These are phyloP conservation scores for Meghimatium bilineatum DNA, from an alignment of 2,888 invertebrate genomes.

Conservation along the genomic window DNA sequence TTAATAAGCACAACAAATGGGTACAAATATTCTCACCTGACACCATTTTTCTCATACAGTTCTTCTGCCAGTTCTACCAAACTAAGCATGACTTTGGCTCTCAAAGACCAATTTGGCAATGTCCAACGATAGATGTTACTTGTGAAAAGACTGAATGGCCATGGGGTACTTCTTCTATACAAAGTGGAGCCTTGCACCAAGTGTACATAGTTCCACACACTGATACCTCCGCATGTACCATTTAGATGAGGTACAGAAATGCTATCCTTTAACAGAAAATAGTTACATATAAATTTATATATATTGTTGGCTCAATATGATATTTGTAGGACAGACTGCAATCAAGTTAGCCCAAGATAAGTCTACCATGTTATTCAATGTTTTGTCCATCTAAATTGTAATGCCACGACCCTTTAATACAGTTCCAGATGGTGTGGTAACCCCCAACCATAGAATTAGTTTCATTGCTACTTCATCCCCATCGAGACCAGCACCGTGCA, in stretches of 20 bases:
- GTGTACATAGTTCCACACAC: conserved; percentile 35
- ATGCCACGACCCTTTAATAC: too few species aligned
- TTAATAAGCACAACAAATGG: neutral
- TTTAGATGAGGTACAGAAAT: conserved; percentile 33
- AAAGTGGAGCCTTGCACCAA: conserved; percentile 9
- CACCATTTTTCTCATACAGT: conserved; percentile 60
- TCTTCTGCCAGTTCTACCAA: conserved; percentile 68
- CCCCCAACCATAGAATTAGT: too few species aligned
- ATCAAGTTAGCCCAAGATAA: too few species aligned
- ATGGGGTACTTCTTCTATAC: conserved; percentile 20
- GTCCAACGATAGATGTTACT: conserved; percentile 62
- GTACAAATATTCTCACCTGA: conserved; percentile 20
- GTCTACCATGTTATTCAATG: too few species aligned
- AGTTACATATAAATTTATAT: too few species aligned
- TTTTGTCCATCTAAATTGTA: too few species aligned
- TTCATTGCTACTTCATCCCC: too few species aligned
- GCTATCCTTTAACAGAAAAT: conserved; percentile 14
- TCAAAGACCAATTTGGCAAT: conserved; percentile 64
- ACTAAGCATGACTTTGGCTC: conserved; percentile 68
- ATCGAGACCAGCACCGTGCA: too few species aligned
- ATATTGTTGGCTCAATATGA: too few species aligned
- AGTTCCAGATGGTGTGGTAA: too few species aligned
- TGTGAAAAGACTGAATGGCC: conserved; percentile 49
- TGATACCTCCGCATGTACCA: conserved; percentile 42
- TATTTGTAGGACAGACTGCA: too few species aligned